Conservation (phyloP, 2,888 invertebrate species). For the Dinocampus coccinellae region DNA sequence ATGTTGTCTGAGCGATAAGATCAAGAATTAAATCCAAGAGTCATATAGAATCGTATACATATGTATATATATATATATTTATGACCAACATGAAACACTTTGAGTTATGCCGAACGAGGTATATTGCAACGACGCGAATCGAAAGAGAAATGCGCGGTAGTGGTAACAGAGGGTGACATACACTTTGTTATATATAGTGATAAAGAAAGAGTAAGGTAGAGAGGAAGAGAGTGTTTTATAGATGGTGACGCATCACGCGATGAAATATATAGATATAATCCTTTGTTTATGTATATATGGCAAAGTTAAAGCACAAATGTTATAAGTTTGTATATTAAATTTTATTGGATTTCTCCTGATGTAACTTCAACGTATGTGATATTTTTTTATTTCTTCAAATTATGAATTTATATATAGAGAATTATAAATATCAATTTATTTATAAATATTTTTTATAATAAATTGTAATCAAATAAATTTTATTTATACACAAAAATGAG, state of each 20-base stretch:
- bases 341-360: neutral
- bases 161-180: neutral
- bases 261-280: neutral
- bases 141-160: slow-evolving; percentile 11
- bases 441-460: too few species aligned
- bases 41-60: neutral
- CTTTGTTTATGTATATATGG: neutral
- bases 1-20: slow-evolving; percentile 61
- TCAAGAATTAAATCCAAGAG: slow-evolving; percentile 55
- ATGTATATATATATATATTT: slow-evolving; percentile 4
- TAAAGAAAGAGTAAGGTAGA: neutral
- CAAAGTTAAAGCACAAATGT: neutral
- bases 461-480: too few species aligned
- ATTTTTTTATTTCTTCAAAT: too few species aligned
- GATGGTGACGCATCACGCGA: neutral
- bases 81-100: slow-evolving; percentile 53
- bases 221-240: neutral
- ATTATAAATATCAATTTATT: too few species aligned
- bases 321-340: neutral
- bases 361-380: neutral
- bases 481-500: too few species aligned
- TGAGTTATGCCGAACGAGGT: slow-evolving; percentile 58
- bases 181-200: neutral
- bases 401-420: too few species aligned
- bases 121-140: slow-evolving; percentile 55